Evolutionary conservation across 2,888 invertebrate genomes (phyloP), one percentile per base, ranked within the genome.

Genomic region (Parelbella ahira): DNA sequence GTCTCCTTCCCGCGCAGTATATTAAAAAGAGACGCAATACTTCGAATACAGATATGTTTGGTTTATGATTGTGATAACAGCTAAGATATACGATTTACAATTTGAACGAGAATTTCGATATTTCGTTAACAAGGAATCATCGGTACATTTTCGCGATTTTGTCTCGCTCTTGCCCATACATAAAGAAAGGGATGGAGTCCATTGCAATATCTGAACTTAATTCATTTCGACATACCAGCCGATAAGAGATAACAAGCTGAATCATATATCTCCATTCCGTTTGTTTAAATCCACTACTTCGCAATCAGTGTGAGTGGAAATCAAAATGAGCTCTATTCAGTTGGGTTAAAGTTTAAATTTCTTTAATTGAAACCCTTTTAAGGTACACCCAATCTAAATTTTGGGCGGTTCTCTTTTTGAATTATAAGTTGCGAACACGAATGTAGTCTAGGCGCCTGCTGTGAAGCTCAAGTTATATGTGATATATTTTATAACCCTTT

Each of bases 391-490:
- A 78, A 81, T 79, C 76, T 72, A 68, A 64, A 73, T 69, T 77
- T 76, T 74, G 77, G 82, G 82, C 78, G 78, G 70, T 60, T 39
- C 62, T 44, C 54, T 53, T 47, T 54, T 63, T 75, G 74, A 79
- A 72, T 74, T 72, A 73, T 79, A 76, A 68, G 65, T 61, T 56
- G 51, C 55, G 60, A 62, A 62, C 72, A 68, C 65, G 68, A 70
- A 54, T 59, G 30, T 73, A 69, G 68, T 34, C 34, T 2, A 39
- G 45, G 78, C 60, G 70, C 4, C 30, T 4, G 38, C 11, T 37
- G 3, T 19, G 15, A 19, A 11, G n/a, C n/a, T n/a, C n/a, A n/a
- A n/a, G n/a, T n/a, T n/a, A n/a, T n/a, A n/a, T n/a, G n/a, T n/a
- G n/a, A n/a, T n/a, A n/a, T n/a, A n/a, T n/a, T n/a, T n/a, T n/a